Evolutionary conservation across 2,113 vertebrate species (phyloP).

Genomic region (Pao palembangensis): DNA sequence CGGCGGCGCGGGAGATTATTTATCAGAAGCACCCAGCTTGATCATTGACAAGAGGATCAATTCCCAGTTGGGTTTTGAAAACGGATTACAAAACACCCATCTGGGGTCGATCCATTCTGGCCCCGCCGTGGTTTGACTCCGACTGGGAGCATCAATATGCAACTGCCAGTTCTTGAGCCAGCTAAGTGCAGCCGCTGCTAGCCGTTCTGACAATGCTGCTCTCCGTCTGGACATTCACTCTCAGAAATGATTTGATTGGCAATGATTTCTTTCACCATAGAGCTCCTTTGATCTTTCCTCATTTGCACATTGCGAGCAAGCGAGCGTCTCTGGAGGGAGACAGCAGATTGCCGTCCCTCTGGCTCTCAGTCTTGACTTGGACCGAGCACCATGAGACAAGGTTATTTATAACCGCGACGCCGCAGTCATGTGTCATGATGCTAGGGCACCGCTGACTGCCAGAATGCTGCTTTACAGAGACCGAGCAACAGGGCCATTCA

Average conservation of each 20-base stretch:
- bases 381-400: slow-evolving; percentile 47
- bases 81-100: not conserved
- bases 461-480: slow-evolving; percentile 47
- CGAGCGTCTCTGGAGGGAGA: slow-evolving; percentile 58
- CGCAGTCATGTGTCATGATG: slow-evolving; percentile 64
- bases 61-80: slow-evolving; percentile 21
- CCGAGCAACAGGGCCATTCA: slow-evolving; percentile 38
- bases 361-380: slow-evolving; percentile 55
- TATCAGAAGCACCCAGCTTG: not conserved
- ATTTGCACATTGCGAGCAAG: slow-evolving; percentile 41
- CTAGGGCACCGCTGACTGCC: slow-evolving; percentile 49
- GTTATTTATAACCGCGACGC: slow-evolving; percentile 66
- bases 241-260: slow-evolving; percentile 32
- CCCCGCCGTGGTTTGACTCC: too few species aligned
- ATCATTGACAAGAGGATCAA: slow-evolving; percentile 12
- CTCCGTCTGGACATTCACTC: slow-evolving; percentile 13
- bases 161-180: not conserved
- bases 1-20: slow-evolving; percentile 3
- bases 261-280: slow-evolving; percentile 24
- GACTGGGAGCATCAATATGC: too few species aligned
- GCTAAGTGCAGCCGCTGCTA: slow-evolving; percentile 5
- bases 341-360: slow-evolving; percentile 69
- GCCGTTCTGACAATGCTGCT: not conserved
- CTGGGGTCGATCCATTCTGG: not conserved
- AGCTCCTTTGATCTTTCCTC: slow-evolving; percentile 30